These are phyloP conservation scores for Turnix velox DNA, from an alignment of 2,113 vertebrate genomes.

Conservation along the genomic window DNA sequence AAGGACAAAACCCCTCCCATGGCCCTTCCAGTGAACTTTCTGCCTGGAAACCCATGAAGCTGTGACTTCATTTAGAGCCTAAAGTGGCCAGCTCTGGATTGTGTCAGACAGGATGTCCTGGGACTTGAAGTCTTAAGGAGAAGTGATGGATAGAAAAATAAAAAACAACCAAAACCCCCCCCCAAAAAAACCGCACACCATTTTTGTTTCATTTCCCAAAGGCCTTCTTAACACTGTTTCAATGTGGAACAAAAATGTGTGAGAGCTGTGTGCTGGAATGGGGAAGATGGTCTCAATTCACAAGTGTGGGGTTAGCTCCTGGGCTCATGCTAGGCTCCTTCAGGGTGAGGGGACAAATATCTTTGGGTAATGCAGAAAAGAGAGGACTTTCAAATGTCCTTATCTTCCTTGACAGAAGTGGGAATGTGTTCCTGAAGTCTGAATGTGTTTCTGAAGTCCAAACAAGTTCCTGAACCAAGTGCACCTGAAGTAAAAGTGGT, in stretches of 20 bases:
- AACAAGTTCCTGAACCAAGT: not conserved
- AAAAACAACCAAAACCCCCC: too few relatives aligned
- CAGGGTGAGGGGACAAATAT: not conserved
- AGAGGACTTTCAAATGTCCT: not conserved
- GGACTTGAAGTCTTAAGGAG: slow-evolving; percentile 7
- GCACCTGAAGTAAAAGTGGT: not conserved
- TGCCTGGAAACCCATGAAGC: not conserved
- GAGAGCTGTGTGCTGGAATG: not conserved
- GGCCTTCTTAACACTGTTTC: not conserved
- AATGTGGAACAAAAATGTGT: not conserved
- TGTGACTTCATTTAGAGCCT: not conserved
- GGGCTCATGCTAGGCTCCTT: not conserved
- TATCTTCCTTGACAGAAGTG: not conserved
- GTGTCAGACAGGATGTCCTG: slow-evolving; percentile 6
- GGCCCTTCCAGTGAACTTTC: slow-evolving; percentile 18
- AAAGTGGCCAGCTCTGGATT: slow-evolving; percentile 25
- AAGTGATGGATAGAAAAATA: not conserved
- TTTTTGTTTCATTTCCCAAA: slow-evolving; percentile 44
- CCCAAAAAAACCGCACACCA: not conserved
- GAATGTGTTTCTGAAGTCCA: not conserved
- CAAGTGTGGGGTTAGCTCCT: slow-evolving; percentile 31
- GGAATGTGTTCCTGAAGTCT: not conserved
- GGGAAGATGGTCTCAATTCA: slow-evolving; percentile 34
- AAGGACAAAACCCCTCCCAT: not conserved
- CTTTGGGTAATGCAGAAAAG: not conserved